Base-by-base conservation (phyloP, 1,140 invertebrate species). In the Maniola jurtina region DNA sequence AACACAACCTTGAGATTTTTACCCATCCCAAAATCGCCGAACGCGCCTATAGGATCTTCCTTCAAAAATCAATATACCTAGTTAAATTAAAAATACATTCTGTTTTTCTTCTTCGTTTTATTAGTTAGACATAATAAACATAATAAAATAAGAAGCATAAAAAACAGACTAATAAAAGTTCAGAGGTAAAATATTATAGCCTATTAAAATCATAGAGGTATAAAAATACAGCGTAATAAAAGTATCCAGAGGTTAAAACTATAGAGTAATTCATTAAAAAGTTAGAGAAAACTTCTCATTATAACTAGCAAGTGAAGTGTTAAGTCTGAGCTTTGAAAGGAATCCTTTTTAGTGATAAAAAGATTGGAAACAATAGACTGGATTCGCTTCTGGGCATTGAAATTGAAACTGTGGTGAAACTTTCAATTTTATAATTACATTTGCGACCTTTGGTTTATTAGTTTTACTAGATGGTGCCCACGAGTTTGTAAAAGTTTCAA, bases 221-320 rank as follows among this genome's bases (percentile, higher is more conserved):
- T 9, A 11, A 52, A 16, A 6, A 52, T 14, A 3, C 1, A 48
- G 6, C 4, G 13, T 52, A 6, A 6, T 16, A 7, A 16, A 25
- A 52, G 15, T 15, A 13, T 52, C 15, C 7, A 52, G 16, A 16
- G 16, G 48, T 42, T 52, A 72, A 69, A 64, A 75, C 68, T 81
- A 76, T 75, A 70, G 78, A 80, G 70, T 69, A 25, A 75, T 77
- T 81, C 77, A 77, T 83, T 83, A 81, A 80, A 80, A 83, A 77
- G 72, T 79, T 72, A 61, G 42, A 58, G 55, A 69, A 70, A 64
- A 67, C 75, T 72, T 72, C 66, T 76, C 75, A 79, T 82, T 80
- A 74, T 79, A 73, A 75, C 70, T 71, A 77, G 65, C 72, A 79
- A 80, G 79, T 79, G 72, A 75, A 80, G 72, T 75, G 76, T 72